These are phyloP conservation scores for Eumerus sabulonum DNA, from an alignment of 2,888 invertebrate genomes.

Conservation along the genomic window DNA sequence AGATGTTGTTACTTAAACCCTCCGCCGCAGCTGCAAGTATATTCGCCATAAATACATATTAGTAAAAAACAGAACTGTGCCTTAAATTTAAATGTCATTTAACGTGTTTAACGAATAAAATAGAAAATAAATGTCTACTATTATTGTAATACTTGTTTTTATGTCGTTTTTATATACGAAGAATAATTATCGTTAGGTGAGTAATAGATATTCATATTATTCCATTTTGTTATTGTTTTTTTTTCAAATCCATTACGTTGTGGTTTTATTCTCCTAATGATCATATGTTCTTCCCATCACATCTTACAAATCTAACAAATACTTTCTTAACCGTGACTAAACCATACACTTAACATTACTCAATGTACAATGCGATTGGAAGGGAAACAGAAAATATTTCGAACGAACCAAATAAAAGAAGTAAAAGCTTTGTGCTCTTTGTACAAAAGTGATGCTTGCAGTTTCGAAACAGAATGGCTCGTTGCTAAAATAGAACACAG, in stretches of 20 bases:
- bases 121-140: not conserved
- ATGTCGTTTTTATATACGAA: constrained; percentile 18
- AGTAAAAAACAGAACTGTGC: no score
- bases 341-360: constrained; percentile 34
- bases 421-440: constrained; percentile 52
- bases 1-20: no score
- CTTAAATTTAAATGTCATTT: no score
- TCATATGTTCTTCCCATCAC: constrained; percentile 5
- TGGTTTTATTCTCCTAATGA: constrained; percentile 40
- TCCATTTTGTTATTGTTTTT: constrained; percentile 66
- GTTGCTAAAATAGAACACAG: constrained; percentile 9
- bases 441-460: constrained; percentile 59
- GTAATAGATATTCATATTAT: constrained; percentile 48
- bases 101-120: not conserved
- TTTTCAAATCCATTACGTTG: constrained; percentile 64
- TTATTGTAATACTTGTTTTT: constrained; percentile 37
- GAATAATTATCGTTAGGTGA: constrained; percentile 58
- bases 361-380: constrained; percentile 29
- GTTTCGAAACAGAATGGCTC: constrained; percentile 40
- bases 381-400: constrained; percentile 12
- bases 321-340: constrained; percentile 1
- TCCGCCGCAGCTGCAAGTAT: no score
- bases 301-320: constrained; percentile 38
- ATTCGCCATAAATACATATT: no score
- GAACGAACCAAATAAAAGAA: not conserved